Evolutionary conservation across 2,797 vertebrate genomes (phyloP).

Genomic region (Pseudochromis fuscus): DNA sequence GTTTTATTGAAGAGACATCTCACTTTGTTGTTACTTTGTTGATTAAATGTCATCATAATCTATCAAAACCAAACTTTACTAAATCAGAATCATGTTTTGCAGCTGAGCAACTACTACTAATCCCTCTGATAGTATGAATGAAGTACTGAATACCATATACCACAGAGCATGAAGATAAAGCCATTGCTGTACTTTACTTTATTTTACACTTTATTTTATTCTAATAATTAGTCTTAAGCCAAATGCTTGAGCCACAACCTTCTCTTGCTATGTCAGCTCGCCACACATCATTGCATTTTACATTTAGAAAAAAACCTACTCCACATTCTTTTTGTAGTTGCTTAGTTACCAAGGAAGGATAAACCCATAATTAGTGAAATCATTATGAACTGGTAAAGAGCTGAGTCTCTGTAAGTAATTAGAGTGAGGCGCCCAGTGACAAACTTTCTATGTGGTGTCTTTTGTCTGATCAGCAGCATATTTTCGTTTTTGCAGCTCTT

Average conservation of each 20-base stretch:
- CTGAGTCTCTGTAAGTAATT: conserved; percentile 66
- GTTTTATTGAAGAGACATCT: background rate
- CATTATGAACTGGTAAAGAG: conserved; percentile 49
- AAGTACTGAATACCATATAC: background rate
- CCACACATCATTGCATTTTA: conserved; percentile 58
- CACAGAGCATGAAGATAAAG: background rate
- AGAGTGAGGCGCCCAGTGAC: conserved; percentile 44
- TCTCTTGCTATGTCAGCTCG: conserved; percentile 9
- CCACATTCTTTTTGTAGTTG: conserved; percentile 51
- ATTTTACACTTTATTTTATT: conserved; percentile 8
- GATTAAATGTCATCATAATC: background rate
- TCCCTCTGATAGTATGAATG: no score
- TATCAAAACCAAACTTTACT: background rate
- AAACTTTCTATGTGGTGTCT: conserved; percentile 53
- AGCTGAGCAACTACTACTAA: background rate
- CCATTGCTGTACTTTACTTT: background rate
- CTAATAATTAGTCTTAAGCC: no score
- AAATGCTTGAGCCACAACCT: conserved; percentile 24
- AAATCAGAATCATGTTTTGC: no score
- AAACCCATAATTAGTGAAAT: conserved; percentile 52
- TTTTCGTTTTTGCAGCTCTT: conserved; percentile 58
- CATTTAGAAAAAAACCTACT: conserved; percentile 60
- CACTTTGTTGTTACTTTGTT: background rate
- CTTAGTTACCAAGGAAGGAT: conserved; percentile 29
- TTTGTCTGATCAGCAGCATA: conserved; percentile 70